Evolutionary conservation across 2,797 vertebrate species (phyloP), one percentile per base, ranked within the genome.

Genomic region (Sebastes vulpes): DNA sequence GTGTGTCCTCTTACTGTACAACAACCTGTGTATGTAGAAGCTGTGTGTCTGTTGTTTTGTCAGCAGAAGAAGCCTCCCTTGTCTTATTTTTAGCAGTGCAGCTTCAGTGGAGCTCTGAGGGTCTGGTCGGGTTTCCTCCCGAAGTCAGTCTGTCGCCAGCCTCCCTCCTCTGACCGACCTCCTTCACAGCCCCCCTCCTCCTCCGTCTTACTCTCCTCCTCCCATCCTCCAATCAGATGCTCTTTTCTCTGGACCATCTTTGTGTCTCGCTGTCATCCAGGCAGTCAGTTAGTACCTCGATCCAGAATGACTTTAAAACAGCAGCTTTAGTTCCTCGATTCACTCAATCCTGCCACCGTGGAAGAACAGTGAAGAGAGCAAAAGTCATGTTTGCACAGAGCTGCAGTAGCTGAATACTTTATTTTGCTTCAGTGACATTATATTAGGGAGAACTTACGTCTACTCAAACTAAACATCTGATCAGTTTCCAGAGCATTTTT

Each of bases 81-180:
- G 67, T 93, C 86, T 92, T 96, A 95, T 96, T 96, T 96, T 95
- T 96, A 95, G 95, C 92, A 75, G 79, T 35, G 84, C 78, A 80
- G 91, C 88, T 93, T 91, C 82, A 59, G 92, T 90, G 89, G 89
- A 92, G 86, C 92, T 85, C 78, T 73, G 87, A 85, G 86, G 89
- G 89, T 94, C 94, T 90, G 95, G 90, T 96, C 93, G 63, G 91
- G 93, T 96, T 96, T 96, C 95, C 92, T 92, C 88, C 66, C 32
- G 69, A 93, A 93, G 93, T 92, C 94, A 95, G 94, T 77, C 94
- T 95, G 95, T 94, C 94, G 94, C 96, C 95, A 92, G 31, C 76
- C 78, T 67, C 81, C 72, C 83, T 67, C 74, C 68, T 83, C 76
- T 57, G 29, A 69, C 80, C 46, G 29, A 65, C 71, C 70, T 72